A percentile compares a stretch with the other conserved stretches of the same genome.
phyloP scores from a whole-genome alignment of 1,140 invertebrate species.

The Chironomus tepperi region DNA sequence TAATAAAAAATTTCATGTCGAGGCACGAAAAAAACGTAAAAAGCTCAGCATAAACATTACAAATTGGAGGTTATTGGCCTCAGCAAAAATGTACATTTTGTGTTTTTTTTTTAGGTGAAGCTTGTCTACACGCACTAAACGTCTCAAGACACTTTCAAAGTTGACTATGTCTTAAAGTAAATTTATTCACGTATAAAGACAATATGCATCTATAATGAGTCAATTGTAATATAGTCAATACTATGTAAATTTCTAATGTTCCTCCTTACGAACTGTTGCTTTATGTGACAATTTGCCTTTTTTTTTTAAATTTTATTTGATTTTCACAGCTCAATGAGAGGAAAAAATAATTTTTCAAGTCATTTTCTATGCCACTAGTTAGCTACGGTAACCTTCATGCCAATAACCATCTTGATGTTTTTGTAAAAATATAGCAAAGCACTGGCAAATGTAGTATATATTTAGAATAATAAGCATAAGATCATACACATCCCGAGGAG shows the following conservation, averaged over 20 bases:
- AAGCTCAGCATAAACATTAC: constrained; percentile 6
- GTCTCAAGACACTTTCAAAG: not conserved
- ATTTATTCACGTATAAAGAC: not conserved
- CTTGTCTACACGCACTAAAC: not conserved
- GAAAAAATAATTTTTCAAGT: too few relatives aligned
- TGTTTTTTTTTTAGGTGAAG: not conserved
- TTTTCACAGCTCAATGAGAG: too few relatives aligned
- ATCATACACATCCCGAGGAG: too few relatives aligned
- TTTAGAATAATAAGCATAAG: too few relatives aligned
- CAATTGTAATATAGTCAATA: not conserved
- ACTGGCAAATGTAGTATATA: too few relatives aligned
- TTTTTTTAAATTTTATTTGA: too few relatives aligned
- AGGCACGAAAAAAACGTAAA: not conserved
- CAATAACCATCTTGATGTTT: too few relatives aligned
- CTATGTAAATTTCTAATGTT: not conserved
- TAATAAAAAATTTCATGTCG: too few relatives aligned
- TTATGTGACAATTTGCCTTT: not conserved
- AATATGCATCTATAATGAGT: constrained; percentile 2
- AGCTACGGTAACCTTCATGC: too few relatives aligned
- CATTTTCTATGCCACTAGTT: too few relatives aligned
- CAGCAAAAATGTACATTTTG: too few relatives aligned
- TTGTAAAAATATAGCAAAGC: too few relatives aligned
- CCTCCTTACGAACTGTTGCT: not conserved
- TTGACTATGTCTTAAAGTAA: not conserved
- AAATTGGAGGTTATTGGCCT: not conserved